Evolutionary conservation across 2,888 invertebrate genomes (phyloP), one percentile per base, ranked within the genome.

Genomic region (Acanthococcus lagerstroemiae): DNA sequence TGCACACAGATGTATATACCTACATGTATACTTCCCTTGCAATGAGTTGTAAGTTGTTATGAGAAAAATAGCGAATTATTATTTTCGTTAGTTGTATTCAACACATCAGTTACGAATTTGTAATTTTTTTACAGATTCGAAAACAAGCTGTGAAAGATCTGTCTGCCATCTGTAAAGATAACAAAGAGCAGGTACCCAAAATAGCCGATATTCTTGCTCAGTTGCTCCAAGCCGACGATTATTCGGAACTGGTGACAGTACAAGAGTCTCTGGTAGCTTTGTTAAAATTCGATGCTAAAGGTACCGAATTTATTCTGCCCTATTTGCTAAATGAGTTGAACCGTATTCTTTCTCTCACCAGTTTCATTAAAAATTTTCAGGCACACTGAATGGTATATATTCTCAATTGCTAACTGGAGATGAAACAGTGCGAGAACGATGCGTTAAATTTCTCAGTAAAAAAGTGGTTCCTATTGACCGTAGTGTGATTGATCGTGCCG

Each of bases 61-160:
- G n/a, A n/a, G n/a, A n/a, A n/a, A n/a, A n/a, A n/a, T n/a, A n/a
- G n/a, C n/a, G n/a, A n/a, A n/a, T n/a, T n/a, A n/a, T n/a, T n/a
- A n/a, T n/a, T n/a, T n/a, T n/a, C n/a, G n/a, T n/a, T n/a, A n/a
- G n/a, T n/a, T n/a, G n/a, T n/a, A n/a, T n/a, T n/a, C n/a, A n/a
- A n/a, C n/a, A n/a, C n/a, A n/a, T n/a, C n/a, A n/a, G 30, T 52
- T 19, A 52, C 17, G 4, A 15, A 26, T 48, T 65, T 66, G 52
- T 66, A 70, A 2, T 72, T 65, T 72, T 69, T 68, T 75, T 76
- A 58, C 74, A 94, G 94, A 94, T 94, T 72, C 83, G 95, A 21
- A 94, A 94, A 74, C 92, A 92, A 80, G 95, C 94, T 15, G 93
- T 95, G 71, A 93, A 92, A 78, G 89, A 91, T 74, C 79, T 97